phyloP scores from a whole-genome alignment of 1,140 invertebrate genomes.

The Schlechtendalia chinensis region DNA sequence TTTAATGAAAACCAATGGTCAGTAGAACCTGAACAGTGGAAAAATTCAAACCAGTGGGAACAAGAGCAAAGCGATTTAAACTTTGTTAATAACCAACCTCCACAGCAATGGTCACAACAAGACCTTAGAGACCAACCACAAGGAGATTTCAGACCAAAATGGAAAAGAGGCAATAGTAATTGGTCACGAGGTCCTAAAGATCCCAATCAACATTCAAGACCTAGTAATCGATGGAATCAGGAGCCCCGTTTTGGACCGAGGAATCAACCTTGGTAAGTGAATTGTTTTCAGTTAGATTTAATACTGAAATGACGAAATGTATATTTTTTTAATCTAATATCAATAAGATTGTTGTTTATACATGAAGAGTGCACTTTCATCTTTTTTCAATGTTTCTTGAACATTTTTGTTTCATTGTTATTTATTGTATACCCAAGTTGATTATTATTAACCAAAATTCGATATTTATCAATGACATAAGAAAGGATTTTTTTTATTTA shows the following conservation, averaged over 20 bases:
- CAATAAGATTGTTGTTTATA: constrained; percentile 31
- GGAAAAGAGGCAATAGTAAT: constrained; percentile 33
- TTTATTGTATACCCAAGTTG: constrained; percentile 25
- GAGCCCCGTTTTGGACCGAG: constrained; percentile 26
- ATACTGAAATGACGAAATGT: constrained; percentile 34
- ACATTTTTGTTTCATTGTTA: constrained; percentile 16
- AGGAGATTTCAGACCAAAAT: constrained; percentile 32
- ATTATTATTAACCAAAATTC: constrained; percentile 18
- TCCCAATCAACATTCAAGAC: constrained; percentile 13
- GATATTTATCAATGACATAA: neutral
- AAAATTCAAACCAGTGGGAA: constrained; percentile 35
- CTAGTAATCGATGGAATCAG: constrained; percentile 17
- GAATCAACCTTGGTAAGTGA: constrained; percentile 41
- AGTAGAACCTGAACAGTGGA: constrained; percentile 34
- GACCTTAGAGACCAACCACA: neutral
- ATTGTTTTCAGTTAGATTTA: constrained; percentile 28
- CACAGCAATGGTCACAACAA: constrained; percentile 28
- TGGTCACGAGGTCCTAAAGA: constrained; percentile 31
- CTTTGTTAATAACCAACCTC: constrained; percentile 8
- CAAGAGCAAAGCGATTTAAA: constrained; percentile 9
- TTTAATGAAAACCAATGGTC: constrained; percentile 38
- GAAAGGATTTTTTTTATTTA: neutral
- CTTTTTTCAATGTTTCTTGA: no score
- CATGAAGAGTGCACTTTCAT: neutral
- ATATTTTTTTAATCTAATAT: constrained; percentile 43